Percentiles rank a stretch among this genome's conserved stretches.
These are phyloP conservation scores for Euthynnus affinis DNA, from an alignment of 2,797 vertebrate genomes.

Conservation along the genomic window DNA sequence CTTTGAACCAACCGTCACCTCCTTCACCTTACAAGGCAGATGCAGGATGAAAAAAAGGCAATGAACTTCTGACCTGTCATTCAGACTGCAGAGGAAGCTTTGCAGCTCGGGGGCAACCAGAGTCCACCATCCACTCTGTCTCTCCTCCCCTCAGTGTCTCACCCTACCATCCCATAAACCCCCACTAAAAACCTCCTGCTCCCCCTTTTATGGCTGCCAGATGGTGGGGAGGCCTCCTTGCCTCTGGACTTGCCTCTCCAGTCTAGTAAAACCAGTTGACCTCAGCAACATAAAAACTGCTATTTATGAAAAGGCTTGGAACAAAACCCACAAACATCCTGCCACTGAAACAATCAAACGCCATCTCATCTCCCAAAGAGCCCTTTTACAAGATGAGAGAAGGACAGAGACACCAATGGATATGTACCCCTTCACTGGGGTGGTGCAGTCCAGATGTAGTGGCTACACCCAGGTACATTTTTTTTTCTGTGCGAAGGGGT, in stretches of 20 bases:
- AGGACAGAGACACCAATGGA: conserved; percentile 39
- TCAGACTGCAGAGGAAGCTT: conserved; percentile 82
- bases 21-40: conserved; percentile 79
- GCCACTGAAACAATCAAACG: conserved; percentile 76
- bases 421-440: conserved; percentile 39
- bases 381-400: conserved; percentile 78
- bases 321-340: conserved; percentile 85
- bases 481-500: conserved; percentile 62
- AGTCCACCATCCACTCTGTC: conserved; percentile 84
- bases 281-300: conserved; percentile 83
- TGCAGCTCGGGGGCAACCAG: conserved; percentile 85
- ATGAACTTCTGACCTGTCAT: conserved; percentile 89
- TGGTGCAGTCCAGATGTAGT: conserved; percentile 72
- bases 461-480: conserved; percentile 78
- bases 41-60: conserved; percentile 77
- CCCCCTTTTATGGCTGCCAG: conserved; percentile 87
- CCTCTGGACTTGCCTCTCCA: conserved; percentile 87
- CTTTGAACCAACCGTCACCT: conserved; percentile 70
- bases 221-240: conserved; percentile 86
- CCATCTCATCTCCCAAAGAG: conserved; percentile 82
- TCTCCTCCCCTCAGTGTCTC: conserved; percentile 79
- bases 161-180: conserved; percentile 83
- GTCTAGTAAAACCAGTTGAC: conserved; percentile 88
- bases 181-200: conserved; percentile 83
- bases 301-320: conserved; percentile 84